A percentile compares a stretch with the other conserved stretches of the same genome.
Evolutionary conservation across 2,888 invertebrate species (phyloP).

Genomic region (Sabatieria punctata): DNA sequence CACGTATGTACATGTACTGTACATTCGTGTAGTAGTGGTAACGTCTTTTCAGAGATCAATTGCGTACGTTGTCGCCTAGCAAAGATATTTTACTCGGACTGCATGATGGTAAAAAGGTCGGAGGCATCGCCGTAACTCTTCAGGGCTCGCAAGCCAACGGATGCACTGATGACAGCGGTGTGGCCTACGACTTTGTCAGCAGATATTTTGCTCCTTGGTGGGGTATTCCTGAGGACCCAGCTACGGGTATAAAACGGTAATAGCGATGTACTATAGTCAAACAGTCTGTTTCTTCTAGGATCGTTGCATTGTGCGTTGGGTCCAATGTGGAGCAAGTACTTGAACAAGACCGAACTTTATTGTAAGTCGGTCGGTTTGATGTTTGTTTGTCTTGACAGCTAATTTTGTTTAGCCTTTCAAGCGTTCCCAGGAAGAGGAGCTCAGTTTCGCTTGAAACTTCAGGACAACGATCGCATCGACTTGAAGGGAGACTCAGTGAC

Average conservation of each 20-base stretch:
- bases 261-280: no score
- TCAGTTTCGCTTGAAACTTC: slow-evolving; percentile 11
- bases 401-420: slow-evolving; percentile 13
- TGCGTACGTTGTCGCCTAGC: no score
- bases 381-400: not conserved
- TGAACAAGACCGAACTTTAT: slow-evolving; percentile 13
- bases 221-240: slow-evolving; percentile 36
- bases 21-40: no score
- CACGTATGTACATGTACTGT: no score
- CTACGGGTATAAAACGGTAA: slow-evolving; percentile 31
- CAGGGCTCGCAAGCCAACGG: slow-evolving; percentile 17
- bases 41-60: no score
- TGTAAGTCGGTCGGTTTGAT: slow-evolving; percentile 8
- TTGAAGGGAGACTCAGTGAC: not conserved
- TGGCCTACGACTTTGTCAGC: slow-evolving; percentile 32
- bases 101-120: no score
- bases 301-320: slow-evolving; percentile 20
- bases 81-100: no score
- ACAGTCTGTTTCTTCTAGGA: slow-evolving; percentile 8
- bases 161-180: slow-evolving; percentile 15
- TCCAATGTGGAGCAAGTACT: slow-evolving; percentile 17
- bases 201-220: slow-evolving; percentile 37
- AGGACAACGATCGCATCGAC: not conserved
- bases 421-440: slow-evolving; percentile 15
- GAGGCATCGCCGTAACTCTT: slow-evolving; percentile 26